Evolutionary conservation across 2,113 vertebrate genomes (phyloP), one percentile per base, ranked within the genome.

Genomic region (Hypanus sabinus): DNA sequence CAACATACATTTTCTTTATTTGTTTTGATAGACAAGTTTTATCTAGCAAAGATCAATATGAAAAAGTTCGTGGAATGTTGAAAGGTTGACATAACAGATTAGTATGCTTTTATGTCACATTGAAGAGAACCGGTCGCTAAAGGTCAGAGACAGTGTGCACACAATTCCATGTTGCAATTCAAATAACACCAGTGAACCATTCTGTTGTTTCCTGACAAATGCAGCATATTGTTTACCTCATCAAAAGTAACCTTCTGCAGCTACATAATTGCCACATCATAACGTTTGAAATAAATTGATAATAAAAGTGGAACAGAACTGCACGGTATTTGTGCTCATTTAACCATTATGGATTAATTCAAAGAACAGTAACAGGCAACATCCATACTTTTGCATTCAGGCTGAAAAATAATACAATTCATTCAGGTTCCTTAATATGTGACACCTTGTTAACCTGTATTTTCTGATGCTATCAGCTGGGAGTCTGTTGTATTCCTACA

Each of bases 161-260:
- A 22, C 55, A 93, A 73, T 55, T 93, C 68, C 73, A 11, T 27
- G 73, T 73, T 73, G 91, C 70, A 75, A 73, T 93, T 71, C 68
- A 71, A 36, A 3, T 55, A 24, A 73, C 38, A 55, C 22, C 70
- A 93, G 38, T 73, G 91, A 46, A 75, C 27, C 91, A 93, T 73
- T n/a, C 91, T 18, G 73, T 46, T 93, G 68, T 75, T 73, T 38
- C 68, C 70, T 75, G 20, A 93, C 91, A 75, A 93, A 93, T 71
- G 36, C 38, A 6, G 33, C 73, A 22, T 20, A 55, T 71, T 93
- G 70, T 73, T 93, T 93, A 71, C 91, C 91, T 93, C 91, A 90
- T 27, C 70, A 93, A 93, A 93, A 93, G 46, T 70, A 71, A 14
- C 38, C 70, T 55, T 1, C 4, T 36, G 33, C 38, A 38, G 65